Evolutionary conservation across 2,797 vertebrate genomes (phyloP).

Genomic region (Eulemur mongoz): DNA sequence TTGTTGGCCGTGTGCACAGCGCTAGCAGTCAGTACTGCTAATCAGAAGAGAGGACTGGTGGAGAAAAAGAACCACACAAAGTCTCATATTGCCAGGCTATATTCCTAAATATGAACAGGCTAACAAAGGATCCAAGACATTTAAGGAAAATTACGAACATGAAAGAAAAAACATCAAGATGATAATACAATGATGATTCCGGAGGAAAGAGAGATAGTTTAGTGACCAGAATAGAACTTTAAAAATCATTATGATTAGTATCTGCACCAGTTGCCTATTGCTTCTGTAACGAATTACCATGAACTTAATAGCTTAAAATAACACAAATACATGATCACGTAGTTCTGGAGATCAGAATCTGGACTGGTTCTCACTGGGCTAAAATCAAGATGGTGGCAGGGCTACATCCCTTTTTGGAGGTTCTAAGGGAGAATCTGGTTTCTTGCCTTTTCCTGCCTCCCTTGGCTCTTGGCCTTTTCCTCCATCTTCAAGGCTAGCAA

Average conservation of each 20-base stretch:
- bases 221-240: background rate
- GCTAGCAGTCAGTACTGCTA: background rate
- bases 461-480: background rate
- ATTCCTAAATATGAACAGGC: background rate
- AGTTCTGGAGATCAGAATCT: background rate
- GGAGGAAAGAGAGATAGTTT: background rate
- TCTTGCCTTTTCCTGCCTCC: no score
- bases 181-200: background rate
- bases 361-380: background rate
- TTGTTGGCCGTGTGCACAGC: background rate
- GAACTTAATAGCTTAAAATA: background rate
- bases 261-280: background rate
- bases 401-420: background rate
- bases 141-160: background rate
- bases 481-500: background rate
- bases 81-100: background rate
- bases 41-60: background rate
- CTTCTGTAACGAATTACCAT: background rate
- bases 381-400: background rate
- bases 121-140: background rate
- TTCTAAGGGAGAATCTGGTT: background rate
- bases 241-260: background rate
- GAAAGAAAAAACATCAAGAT: background rate
- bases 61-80: background rate
- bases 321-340: no score